Evolutionary conservation across 1,140 invertebrate genomes (phyloP).

Genomic region (Procambarus virginalis): DNA sequence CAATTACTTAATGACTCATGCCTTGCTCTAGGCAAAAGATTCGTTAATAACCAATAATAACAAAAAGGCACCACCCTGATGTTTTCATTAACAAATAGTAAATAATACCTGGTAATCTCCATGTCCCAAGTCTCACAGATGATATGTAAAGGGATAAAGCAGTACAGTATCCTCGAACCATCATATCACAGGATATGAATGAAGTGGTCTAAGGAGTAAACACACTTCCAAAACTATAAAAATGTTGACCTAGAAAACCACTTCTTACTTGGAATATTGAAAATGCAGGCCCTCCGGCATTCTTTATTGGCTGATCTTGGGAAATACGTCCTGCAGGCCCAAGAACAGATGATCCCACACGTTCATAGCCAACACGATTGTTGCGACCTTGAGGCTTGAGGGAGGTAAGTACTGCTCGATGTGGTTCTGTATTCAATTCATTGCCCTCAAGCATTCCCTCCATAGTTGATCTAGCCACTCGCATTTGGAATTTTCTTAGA

Average conservation of each 20-base stretch:
- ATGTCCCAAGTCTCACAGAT: too few relatives aligned
- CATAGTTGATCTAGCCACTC: conserved; percentile 36
- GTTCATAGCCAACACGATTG: conserved; percentile 11
- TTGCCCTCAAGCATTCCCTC: conserved; percentile 27
- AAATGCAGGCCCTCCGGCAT: conserved; percentile 35
- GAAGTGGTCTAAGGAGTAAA: too few relatives aligned
- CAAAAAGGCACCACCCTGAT: too few relatives aligned
- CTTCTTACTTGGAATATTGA: conserved; percentile 40
- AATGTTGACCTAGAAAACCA: not conserved
- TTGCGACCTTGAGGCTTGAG: conserved; percentile 43
- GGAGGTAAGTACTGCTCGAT: conserved; percentile 20
- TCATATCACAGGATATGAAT: too few relatives aligned
- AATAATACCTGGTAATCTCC: too few relatives aligned
- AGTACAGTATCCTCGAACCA: too few relatives aligned
- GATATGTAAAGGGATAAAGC: too few relatives aligned
- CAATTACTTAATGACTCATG: too few relatives aligned
- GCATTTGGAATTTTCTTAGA: conserved; percentile 48
- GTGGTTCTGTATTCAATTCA: conserved; percentile 32
- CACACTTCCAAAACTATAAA: too few relatives aligned
- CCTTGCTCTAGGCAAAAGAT: too few relatives aligned
- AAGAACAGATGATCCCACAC: conserved; percentile 33
- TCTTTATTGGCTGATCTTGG: conserved; percentile 4
- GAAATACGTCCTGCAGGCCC: conserved; percentile 40
- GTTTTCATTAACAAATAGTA: too few relatives aligned
- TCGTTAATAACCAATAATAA: too few relatives aligned